phyloP scores from a whole-genome alignment of 2,797 vertebrate species.

The Eulemur albifrons region DNA sequence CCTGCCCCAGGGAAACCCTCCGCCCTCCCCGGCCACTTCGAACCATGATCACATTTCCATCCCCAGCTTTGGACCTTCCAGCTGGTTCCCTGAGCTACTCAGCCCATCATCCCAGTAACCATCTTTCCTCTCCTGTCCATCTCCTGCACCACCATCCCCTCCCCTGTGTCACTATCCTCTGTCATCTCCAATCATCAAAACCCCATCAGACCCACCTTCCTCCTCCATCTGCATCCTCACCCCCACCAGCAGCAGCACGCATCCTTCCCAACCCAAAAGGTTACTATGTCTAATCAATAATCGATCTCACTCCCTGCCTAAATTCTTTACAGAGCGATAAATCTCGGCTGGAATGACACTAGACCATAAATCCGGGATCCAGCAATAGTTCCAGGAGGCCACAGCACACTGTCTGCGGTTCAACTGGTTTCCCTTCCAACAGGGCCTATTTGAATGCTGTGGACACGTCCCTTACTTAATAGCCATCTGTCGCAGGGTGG shows the following conservation, averaged over 20 bases:
- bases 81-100: neutral
- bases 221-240: neutral
- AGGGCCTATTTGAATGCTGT: neutral
- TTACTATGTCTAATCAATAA: neutral
- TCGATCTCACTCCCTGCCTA: neutral
- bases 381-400: neutral
- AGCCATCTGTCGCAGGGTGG: neutral
- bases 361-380: neutral
- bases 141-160: neutral
- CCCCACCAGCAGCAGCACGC: neutral
- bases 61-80: neutral
- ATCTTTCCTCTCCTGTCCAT: neutral
- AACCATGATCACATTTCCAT: neutral
- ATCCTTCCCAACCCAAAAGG: neutral
- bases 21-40: neutral
- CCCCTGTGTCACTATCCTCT: neutral
- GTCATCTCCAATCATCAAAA: neutral
- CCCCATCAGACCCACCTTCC: neutral
- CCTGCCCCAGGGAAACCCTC: neutral
- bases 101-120: neutral
- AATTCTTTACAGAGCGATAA: slow-evolving; percentile 40
- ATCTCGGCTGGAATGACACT: neutral
- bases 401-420: neutral
- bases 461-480: neutral
- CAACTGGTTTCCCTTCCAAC: neutral